A percentile compares a stretch with the other conserved stretches of the same genome.
phyloP scores from a whole-genome alignment of 2,888 invertebrate species.

The Disparrhopalites patrizii region DNA sequence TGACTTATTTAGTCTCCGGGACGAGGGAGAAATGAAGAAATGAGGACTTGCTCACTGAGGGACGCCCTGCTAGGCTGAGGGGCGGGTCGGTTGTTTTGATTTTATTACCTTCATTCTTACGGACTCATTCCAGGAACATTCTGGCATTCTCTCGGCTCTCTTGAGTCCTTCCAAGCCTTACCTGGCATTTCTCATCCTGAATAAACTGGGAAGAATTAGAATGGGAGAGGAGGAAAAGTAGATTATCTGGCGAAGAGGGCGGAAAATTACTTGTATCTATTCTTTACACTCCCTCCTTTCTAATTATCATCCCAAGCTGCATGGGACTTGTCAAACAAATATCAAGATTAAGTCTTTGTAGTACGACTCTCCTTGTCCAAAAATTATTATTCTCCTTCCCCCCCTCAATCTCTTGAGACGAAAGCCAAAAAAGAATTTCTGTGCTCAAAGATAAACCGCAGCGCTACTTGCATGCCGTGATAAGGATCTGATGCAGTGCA shows the following conservation, averaged over 20 bases:
- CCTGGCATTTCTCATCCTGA: too few species aligned
- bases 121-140: too few species aligned
- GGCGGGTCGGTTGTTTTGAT: constrained; percentile 43
- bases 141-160: too few species aligned
- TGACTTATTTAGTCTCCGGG: neutral
- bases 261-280: constrained; percentile 14
- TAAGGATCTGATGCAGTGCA: too few species aligned
- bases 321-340: constrained; percentile 14
- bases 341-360: constrained; percentile 10
- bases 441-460: too few species aligned
- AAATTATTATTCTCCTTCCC: too few species aligned
- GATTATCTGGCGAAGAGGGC: constrained; percentile 8
- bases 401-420: too few species aligned
- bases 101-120: constrained; percentile 40
- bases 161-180: too few species aligned
- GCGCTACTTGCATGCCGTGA: too few species aligned
- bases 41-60: constrained; percentile 6
- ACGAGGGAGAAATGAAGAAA: too few species aligned
- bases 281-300: constrained; percentile 1
- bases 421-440: too few species aligned
- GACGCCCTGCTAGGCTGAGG: constrained; percentile 39
- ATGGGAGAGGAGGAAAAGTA: too few species aligned
- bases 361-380: neutral
- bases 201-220: neutral
- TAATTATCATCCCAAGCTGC: constrained; percentile 18